Percentiles rank a stretch among this genome's conserved stretches.
Conservation (phyloP, 2,888 invertebrate genomes). For the Drosophila gaucha region DNA sequence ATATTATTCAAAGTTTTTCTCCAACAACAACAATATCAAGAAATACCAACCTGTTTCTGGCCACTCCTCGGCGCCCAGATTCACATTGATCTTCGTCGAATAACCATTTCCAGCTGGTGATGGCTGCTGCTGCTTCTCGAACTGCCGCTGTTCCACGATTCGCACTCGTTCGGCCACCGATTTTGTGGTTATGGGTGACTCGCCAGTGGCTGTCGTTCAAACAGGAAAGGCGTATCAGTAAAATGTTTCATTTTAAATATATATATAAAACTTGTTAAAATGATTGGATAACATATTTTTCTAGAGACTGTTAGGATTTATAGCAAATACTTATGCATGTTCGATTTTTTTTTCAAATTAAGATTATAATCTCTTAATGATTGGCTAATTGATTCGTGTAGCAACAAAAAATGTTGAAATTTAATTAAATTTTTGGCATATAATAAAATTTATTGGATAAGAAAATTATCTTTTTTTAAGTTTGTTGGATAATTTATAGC, state of each 20-base stretch:
- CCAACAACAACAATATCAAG: too few species aligned
- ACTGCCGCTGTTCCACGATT: constrained; percentile 84
- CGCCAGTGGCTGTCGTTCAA: constrained; percentile 21
- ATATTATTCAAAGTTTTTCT: constrained; percentile 14
- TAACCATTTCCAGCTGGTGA: constrained; percentile 84
- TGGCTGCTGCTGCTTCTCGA: constrained; percentile 49
- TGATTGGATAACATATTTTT: not conserved
- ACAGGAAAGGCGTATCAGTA: constrained; percentile 12
- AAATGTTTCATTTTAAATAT: constrained; percentile 14
- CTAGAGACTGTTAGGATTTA: not conserved
- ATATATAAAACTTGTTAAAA: not conserved
- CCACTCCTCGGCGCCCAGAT: constrained; percentile 79
- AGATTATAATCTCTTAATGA: constrained; percentile 8
- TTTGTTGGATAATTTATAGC: not conserved
- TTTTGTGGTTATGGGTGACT: constrained; percentile 60
- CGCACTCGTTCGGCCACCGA: constrained; percentile 86
- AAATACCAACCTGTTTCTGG: constrained; percentile 78
- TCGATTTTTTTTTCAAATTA: constrained; percentile 5
- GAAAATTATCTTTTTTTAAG: not conserved
- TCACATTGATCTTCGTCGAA: constrained; percentile 87
- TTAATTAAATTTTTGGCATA: not conserved
- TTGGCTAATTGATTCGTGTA: constrained; percentile 4
- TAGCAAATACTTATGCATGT: not conserved
- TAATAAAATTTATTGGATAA: not conserved
- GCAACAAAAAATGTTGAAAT: not conserved